These are phyloP conservation scores for Ganaspis sp. DNA, from an alignment of 1,140 invertebrate species.

Conservation along the genomic window DNA sequence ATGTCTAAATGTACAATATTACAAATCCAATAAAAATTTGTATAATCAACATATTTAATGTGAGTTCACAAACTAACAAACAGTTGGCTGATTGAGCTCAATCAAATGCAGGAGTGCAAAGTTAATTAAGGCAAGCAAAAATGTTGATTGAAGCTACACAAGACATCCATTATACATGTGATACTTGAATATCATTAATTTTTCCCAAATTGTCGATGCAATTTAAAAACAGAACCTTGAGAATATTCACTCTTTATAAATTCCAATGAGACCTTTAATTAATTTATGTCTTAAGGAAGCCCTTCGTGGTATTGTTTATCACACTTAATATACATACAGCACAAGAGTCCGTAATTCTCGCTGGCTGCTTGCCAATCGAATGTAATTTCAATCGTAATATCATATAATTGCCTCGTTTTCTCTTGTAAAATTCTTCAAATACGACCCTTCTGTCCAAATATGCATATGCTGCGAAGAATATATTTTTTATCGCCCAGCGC, in stretches of 20 bases:
- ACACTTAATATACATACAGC: conserved; percentile 37
- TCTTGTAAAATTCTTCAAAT: neutral
- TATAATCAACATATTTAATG: neutral
- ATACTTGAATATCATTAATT: no score
- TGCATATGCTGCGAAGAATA: neutral
- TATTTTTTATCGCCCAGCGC: no score
- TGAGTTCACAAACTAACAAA: neutral
- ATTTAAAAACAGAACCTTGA: neutral
- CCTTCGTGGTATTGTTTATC: conserved; percentile 31
- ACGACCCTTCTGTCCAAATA: neutral
- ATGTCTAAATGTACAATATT: neutral
- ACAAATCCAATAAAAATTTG: neutral
- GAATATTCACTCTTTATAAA: neutral
- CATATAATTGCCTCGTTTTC: conserved; percentile 31
- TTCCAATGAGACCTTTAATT: conserved; percentile 1
- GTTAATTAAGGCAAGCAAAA: neutral
- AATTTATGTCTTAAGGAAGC: conserved; percentile 26
- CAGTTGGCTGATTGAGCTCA: conserved; percentile 5
- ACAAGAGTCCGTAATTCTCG: neutral
- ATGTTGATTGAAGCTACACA: neutral
- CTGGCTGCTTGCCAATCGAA: conserved; percentile 37
- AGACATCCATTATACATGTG: neutral
- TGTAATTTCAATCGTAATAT: conserved; percentile 40
- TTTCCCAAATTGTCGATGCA: no score
- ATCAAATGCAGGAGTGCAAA: neutral